Base-by-base conservation (phyloP, 2,888 invertebrate genomes). In the Pelosia muscerda region DNA sequence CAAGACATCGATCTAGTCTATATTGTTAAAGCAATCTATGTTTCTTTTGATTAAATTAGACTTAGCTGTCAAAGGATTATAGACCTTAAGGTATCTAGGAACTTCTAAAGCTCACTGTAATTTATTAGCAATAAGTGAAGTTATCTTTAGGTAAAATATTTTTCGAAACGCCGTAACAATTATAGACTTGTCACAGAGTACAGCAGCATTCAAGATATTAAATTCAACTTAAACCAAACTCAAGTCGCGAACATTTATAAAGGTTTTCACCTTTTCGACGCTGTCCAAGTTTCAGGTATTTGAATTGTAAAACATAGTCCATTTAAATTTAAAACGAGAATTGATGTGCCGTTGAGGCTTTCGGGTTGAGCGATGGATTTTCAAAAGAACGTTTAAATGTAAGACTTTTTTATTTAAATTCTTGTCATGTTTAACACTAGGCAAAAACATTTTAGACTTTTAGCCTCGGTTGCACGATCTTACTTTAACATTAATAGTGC, bases 221-320 rank as follows among this genome's bases (percentile, higher is more conserved):
- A 88, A 88, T 86, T 88, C 84, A 81, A 84, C 87, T 86, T 78
- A 77, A 79, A 67, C 69, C 65, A 68, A 76, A 81, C 85, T 85
- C 81, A 84, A 88, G 81, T 87, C 79, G 11, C 22, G 71, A 86
- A 82, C 85, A 87, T 86, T 86, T 87, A 88, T 83, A 79, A 82
- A 88, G 84, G 84, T 86, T 86, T 85, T 81, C 85, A 88, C 89
- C 86, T 88, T 83, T 81, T 75, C 79, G 26, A 22, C 79, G 70
- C 64, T 81, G 85, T 80, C 85, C 82, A 87, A 88, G 83, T 88
- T 87, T 76, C 71, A 76, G 69, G 70, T 76, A 88, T 89, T 89
- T 89, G 89, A 89, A 90, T 90, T 89, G 88, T 87, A 88, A 89
- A 89, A 85, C 85, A 82, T 74, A 78, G 80, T 76, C 82, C 74